These are phyloP conservation scores for Oncorhynchus clarkii DNA, from an alignment of 2,113 vertebrate species.

Conservation along the genomic window DNA sequence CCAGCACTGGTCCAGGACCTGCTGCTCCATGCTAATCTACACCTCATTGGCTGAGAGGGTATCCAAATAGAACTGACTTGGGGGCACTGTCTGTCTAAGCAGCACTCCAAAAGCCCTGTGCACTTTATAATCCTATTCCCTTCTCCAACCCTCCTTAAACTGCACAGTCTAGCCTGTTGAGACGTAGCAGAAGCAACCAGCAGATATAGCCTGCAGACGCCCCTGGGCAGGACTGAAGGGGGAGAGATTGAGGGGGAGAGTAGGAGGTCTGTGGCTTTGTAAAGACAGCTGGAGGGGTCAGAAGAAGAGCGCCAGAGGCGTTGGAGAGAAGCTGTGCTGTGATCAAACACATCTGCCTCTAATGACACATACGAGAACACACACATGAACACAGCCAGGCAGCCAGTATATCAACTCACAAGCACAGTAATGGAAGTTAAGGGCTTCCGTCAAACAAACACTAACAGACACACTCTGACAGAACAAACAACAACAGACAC, in stretches of 20 bases:
- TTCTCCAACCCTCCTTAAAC: not conserved
- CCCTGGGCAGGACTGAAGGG: not conserved
- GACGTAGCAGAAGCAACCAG: not conserved
- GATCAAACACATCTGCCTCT: constrained; percentile 14
- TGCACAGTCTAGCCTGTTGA: not conserved
- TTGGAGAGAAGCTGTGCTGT: not conserved
- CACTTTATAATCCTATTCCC: not conserved
- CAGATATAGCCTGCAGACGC: not conserved
- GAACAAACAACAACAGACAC: constrained; percentile 3
- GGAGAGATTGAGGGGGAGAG: not conserved
- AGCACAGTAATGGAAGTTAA: not conserved
- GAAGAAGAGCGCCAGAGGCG: not conserved
- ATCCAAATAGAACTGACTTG: not conserved
- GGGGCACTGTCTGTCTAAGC: not conserved
- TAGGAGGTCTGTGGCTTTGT: not conserved
- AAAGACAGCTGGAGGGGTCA: constrained; percentile 13
- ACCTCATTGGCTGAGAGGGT: not conserved
- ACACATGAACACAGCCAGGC: not conserved
- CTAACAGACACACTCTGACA: not conserved
- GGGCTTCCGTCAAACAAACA: not conserved
- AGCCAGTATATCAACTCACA: not conserved
- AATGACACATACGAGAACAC: not conserved
- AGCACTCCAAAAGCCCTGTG: not conserved
- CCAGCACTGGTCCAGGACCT: not conserved
- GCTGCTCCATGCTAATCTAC: not conserved